Conservation (phyloP, 2,888 invertebrate genomes). For the Dysmachus trigonus region DNA sequence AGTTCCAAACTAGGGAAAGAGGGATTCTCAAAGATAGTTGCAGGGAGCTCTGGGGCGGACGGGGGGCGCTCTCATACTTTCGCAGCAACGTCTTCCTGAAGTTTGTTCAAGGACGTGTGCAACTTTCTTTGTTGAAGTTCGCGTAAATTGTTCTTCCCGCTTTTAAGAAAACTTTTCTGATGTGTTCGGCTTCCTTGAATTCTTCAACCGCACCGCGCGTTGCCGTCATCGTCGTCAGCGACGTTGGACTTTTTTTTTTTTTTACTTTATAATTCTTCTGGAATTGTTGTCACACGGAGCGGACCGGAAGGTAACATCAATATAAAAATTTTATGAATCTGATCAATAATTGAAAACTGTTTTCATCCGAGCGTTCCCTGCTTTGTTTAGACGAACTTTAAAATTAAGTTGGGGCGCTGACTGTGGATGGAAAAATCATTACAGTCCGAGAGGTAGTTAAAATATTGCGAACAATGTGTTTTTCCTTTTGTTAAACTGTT, state of each 20-base stretch:
- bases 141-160: conserved; percentile 32
- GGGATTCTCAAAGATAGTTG: conserved; percentile 33
- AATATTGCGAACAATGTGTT: background rate
- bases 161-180: conserved; percentile 31
- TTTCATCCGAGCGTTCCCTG: background rate
- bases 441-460: background rate
- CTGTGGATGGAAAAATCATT: background rate
- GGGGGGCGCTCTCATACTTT: background rate
- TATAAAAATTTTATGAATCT: background rate
- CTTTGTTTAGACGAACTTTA: background rate
- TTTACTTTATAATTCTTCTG: background rate
- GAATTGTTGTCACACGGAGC: background rate
- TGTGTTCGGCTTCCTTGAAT: conserved; percentile 13
- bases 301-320: background rate
- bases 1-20: conserved; percentile 35
- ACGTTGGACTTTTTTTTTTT: background rate
- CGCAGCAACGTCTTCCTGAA: conserved; percentile 16
- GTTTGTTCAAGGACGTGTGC: conserved; percentile 49
- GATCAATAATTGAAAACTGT: background rate
- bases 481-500: background rate
- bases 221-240: background rate
- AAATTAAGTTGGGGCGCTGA: background rate
- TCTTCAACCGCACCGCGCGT: background rate
- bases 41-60: background rate
- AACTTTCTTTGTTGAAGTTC: conserved; percentile 50